These are phyloP conservation scores for Acropternis orthonyx DNA, from an alignment of 2,797 vertebrate genomes.

Conservation along the genomic window DNA sequence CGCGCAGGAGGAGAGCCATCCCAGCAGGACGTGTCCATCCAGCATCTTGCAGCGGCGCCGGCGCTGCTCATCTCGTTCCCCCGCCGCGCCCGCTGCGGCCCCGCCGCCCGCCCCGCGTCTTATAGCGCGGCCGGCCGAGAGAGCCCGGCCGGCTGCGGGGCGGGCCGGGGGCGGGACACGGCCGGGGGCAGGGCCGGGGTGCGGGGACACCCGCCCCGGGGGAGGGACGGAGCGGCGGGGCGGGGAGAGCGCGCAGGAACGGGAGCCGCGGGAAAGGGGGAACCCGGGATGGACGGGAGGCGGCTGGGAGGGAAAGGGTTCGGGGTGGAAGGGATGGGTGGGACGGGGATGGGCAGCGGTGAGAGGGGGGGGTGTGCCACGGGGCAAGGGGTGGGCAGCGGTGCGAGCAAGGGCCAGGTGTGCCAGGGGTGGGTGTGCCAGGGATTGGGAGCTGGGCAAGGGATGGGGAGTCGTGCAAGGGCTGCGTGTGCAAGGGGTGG, in stretches of 20 bases:
- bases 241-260: neutral
- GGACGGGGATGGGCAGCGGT: too few species aligned
- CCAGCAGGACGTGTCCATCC: constrained; percentile 93
- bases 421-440: neutral
- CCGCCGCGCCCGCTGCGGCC: constrained; percentile 86
- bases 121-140: constrained; percentile 75
- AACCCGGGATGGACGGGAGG: neutral
- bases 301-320: neutral
- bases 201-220: neutral
- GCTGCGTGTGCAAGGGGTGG: too few species aligned
- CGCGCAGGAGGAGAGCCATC: constrained; percentile 89
- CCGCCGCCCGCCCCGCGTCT: constrained; percentile 80
- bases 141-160: neutral
- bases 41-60: constrained; percentile 98
- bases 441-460: too few species aligned
- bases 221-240: neutral
- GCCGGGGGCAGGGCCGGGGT: neutral
- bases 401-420: neutral
- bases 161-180: neutral
- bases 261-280: neutral
- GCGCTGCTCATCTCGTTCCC: constrained; percentile 97
- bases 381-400: neutral
- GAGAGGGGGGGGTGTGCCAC: too few species aligned
- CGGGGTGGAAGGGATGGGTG: too few species aligned
- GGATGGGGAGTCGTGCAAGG: too few species aligned